Base-by-base conservation (phyloP, 2,113 vertebrate genomes). In the Gymnocephalus cernua region DNA sequence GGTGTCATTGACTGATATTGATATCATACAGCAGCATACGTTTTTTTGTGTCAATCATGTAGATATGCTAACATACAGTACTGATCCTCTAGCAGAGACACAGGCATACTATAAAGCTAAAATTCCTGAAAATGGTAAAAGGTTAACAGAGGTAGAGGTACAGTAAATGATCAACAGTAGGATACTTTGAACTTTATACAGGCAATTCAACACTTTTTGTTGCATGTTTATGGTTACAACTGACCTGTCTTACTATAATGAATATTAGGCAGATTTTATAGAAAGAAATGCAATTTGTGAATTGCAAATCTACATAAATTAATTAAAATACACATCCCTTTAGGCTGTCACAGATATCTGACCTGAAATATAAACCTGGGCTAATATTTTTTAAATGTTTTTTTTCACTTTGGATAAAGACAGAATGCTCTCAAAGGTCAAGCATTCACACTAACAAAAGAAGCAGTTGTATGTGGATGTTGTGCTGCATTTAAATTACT, bases 131-230 rank as follows among this genome's bases (percentile, higher is more conserved):
- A 71, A 70, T 35, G n/a, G 44, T 68, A 53, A 76, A 80, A 51
- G 12, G 67, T 67, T 74, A 53, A 76, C 87, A 25, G 11, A 59
- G 70, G 25, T 85, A 45, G 4, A 23, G 71, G 77, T 32, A 32
- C 32, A 32, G 32, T 88, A 75, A 92, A 93, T 93, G 77, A 89
- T 88, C 62, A 68, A 88, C 81, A 76, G 61, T 8, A 7, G 21
- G 50, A 41, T 66, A 83, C 86, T 86, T 84, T 92, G 84, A 80
- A 51, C 70, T 85, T 72, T n/a, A 81, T 57, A 38, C 23, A 16
- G 15, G 29, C 21, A 32, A 27, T 80, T 61, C 23, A 53, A 27
- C 19, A 41, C 4, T 16, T n/a, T 69, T 56, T 77, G n/a, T 58
- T 38, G 48, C 0, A 0, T 64, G 71, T 67, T 56, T 5, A 38